Percentiles rank a stretch among this genome's conserved stretches.
phyloP scores from a whole-genome alignment of 2,113 vertebrate genomes.

The Pseudonaja textilis region DNA sequence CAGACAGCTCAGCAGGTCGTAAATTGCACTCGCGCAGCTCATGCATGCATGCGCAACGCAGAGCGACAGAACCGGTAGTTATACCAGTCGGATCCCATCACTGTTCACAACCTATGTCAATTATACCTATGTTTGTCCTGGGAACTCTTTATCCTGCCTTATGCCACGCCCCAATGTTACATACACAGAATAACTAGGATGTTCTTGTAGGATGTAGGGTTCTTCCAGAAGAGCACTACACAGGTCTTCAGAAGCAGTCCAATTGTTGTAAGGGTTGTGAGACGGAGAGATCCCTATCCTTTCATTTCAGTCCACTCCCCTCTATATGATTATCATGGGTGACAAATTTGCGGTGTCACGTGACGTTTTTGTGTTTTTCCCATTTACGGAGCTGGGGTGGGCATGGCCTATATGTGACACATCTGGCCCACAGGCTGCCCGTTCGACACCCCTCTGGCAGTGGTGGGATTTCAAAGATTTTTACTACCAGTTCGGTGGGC shows the following conservation, averaged over 20 bases:
- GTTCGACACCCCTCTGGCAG: too few species aligned
- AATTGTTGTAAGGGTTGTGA: background rate
- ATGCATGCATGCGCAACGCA: fast-evolving
- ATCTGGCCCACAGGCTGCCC: too few species aligned
- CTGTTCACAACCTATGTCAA: background rate
- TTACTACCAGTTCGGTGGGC: too few species aligned
- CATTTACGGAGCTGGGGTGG: too few species aligned
- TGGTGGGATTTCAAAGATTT: too few species aligned
- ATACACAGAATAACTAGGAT: background rate
- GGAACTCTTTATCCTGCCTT: background rate
- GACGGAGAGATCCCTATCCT: background rate
- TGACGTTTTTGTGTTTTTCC: too few species aligned
- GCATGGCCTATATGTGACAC: too few species aligned
- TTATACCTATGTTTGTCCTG: background rate
- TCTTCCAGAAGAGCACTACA: background rate
- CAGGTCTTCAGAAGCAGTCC: background rate
- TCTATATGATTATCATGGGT: background rate
- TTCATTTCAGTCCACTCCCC: background rate
- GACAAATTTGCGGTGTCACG: too few species aligned
- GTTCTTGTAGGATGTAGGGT: background rate
- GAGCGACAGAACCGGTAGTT: too few species aligned
- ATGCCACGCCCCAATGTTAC: background rate
- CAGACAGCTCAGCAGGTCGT: too few species aligned
- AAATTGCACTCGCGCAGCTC: too few species aligned
- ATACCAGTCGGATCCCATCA: too few species aligned